phyloP scores from a whole-genome alignment of 23 tunicate species.

The Halocynthia roretzi region DNA sequence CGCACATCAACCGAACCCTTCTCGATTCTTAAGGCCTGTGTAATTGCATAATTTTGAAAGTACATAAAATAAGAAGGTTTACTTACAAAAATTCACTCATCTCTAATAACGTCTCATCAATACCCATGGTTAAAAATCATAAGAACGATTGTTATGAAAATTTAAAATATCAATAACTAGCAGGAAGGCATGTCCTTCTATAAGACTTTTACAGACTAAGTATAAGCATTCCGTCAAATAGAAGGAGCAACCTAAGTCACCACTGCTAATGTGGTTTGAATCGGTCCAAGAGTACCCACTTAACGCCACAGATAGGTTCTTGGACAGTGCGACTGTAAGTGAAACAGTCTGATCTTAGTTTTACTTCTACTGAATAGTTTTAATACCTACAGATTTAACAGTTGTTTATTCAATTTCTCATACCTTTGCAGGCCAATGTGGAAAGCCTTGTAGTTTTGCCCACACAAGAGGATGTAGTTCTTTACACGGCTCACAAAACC shows the following conservation, averaged over 20 bases:
- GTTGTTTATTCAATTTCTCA: background rate
- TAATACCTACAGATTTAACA: too few species aligned
- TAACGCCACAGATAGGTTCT: too few species aligned
- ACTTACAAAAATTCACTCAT: background rate
- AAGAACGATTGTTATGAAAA: constrained; percentile 3
- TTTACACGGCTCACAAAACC: constrained; percentile 97
- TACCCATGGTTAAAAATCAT: too few species aligned
- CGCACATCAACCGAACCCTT: constrained; percentile 86
- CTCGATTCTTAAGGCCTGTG: constrained; percentile 72
- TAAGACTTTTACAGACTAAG: background rate
- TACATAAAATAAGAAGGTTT: background rate
- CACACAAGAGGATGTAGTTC: constrained; percentile 84
- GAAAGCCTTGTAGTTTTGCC: constrained; percentile 97
- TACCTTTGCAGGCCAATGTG: constrained; percentile 99
- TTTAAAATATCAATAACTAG: too few species aligned
- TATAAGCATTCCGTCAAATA: too few species aligned
- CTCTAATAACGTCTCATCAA: background rate
- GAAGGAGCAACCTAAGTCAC: too few species aligned
- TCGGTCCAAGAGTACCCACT: too few species aligned
- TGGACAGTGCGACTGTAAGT: too few species aligned
- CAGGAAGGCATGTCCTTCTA: background rate
- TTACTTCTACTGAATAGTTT: too few species aligned
- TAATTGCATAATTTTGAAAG: too few species aligned
- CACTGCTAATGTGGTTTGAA: too few species aligned
- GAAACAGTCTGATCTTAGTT: too few species aligned